phyloP scores from a whole-genome alignment of 2,888 invertebrate species.

The Rotaria macrura region DNA sequence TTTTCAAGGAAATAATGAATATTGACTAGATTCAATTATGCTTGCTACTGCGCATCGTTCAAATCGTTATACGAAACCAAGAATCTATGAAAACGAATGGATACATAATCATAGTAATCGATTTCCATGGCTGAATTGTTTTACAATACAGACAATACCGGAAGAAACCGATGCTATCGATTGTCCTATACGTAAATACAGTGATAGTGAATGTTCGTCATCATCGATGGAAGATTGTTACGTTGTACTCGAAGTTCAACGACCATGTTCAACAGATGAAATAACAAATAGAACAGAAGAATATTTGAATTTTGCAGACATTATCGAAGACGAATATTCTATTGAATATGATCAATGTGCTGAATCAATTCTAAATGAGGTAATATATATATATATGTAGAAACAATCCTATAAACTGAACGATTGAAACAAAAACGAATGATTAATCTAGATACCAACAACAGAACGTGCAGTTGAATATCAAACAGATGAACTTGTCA shows the following conservation, averaged over 20 bases:
- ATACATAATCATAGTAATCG: not conserved
- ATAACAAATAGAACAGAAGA: not conserved
- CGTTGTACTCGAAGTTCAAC: not conserved
- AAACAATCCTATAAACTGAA: no score
- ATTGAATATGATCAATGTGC: not conserved
- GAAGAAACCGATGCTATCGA: not conserved
- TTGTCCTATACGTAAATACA: not conserved
- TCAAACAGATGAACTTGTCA: not conserved
- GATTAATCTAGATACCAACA: not conserved
- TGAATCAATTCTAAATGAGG: not conserved
- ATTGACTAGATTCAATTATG: not conserved
- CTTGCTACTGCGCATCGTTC: not conserved
- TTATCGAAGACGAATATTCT: not conserved
- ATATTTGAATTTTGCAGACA: not conserved
- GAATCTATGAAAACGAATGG: not conserved
- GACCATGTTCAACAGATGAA: not conserved
- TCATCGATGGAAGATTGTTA: not conserved
- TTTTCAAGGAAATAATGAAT: not conserved
- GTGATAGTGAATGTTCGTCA: not conserved
- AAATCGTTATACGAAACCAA: not conserved
- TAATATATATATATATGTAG: no score
- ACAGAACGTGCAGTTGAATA: not conserved
- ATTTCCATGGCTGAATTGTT: not conserved
- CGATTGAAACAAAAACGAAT: not conserved
- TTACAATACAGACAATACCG: not conserved